Evolutionary conservation across 2,113 vertebrate species (phyloP).

Genomic region (Lampris megalopsis): DNA sequence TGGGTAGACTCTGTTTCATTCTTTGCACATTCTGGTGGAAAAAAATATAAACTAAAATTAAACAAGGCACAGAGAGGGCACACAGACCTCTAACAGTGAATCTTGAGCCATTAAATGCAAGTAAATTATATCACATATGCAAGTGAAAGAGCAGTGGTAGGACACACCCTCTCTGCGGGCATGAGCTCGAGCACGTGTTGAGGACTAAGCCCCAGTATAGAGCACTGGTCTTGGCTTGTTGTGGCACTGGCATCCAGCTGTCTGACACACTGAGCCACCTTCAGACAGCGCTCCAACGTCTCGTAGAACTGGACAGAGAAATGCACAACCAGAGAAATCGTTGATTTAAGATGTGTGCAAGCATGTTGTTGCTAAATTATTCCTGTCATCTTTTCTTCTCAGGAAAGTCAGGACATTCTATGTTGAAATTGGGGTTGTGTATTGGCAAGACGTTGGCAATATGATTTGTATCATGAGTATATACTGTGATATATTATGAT

Average conservation of each 20-base stretch:
- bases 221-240: conserved; percentile 50
- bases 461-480: too few species aligned
- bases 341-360: neutral
- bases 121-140: neutral
- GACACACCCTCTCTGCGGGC: conserved; percentile 77
- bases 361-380: neutral
- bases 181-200: conserved; percentile 80
- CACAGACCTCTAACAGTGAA: too few species aligned
- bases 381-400: neutral
- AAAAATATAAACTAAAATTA: neutral
- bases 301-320: conserved; percentile 79
- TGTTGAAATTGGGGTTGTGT: too few species aligned
- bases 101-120: too few species aligned
- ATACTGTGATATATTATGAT: too few species aligned
- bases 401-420: too few species aligned
- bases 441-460: too few species aligned
- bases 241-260: conserved; percentile 74
- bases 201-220: conserved; percentile 78
- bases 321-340: neutral
- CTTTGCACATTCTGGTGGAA: conserved; percentile 77
- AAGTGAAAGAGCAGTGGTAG: neutral
- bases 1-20: conserved; percentile 81
- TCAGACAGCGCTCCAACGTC: conserved; percentile 84
- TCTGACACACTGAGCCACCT: conserved; percentile 81
- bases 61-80: neutral